A percentile compares a stretch with the other conserved stretches of the same genome.
Conservation (phyloP, 1,140 invertebrate species). For the Branchinecta lindahli region DNA sequence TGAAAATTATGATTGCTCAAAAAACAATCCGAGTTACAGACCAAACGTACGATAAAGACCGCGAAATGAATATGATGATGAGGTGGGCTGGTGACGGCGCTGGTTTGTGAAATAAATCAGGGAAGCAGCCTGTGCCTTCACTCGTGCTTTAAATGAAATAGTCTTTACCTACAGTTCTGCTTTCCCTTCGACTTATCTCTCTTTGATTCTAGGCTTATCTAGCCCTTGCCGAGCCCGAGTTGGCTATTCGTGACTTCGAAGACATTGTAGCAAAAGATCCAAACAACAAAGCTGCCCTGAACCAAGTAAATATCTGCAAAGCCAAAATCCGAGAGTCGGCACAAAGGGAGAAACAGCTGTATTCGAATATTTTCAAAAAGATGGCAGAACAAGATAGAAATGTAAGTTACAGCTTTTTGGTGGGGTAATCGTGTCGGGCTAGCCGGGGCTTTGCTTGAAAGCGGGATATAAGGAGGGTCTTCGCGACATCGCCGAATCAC, state of each 20-base stretch:
- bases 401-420: conserved; percentile 22
- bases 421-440: not conserved
- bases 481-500: not conserved
- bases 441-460: not conserved
- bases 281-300: conserved; percentile 62
- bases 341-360: conserved; percentile 71
- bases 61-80: too few species aligned
- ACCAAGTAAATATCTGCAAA: conserved; percentile 55
- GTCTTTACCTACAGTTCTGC: not conserved
- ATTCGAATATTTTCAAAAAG: conserved; percentile 76
- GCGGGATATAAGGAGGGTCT: not conserved
- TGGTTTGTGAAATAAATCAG: too few species aligned
- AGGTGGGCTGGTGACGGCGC: too few species aligned
- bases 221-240: conserved; percentile 54
- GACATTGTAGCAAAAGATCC: conserved; percentile 52
- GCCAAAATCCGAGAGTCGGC: conserved; percentile 55
- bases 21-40: too few species aligned
- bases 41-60: too few species aligned
- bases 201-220: conserved; percentile 44
- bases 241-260: conserved; percentile 63
- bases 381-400: conserved; percentile 30
- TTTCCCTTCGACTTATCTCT: not conserved
- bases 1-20: too few species aligned
- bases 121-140: too few species aligned
- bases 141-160: too few species aligned